phyloP scores from a whole-genome alignment of 2,113 vertebrate genomes.

The Acanthisitta chloris region DNA sequence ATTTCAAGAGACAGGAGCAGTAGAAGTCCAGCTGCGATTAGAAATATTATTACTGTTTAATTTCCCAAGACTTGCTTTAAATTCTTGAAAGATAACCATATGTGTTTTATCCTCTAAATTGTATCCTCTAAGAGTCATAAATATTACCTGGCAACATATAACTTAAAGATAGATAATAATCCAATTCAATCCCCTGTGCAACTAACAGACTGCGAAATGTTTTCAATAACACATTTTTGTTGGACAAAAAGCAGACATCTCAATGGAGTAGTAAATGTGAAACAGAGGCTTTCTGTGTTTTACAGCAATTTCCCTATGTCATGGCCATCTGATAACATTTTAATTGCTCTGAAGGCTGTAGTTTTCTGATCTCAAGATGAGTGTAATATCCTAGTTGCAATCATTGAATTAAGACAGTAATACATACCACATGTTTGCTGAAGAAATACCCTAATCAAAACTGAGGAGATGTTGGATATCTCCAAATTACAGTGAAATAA shows the following conservation, averaged over 20 bases:
- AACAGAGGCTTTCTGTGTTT: background rate
- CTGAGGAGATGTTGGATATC: background rate
- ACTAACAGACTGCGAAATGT: background rate
- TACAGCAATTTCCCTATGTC: background rate
- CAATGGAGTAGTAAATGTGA: background rate
- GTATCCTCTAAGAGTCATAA: background rate
- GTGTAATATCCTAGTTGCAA: background rate
- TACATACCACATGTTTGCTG: background rate
- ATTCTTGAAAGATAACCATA: background rate
- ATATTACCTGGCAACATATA: background rate
- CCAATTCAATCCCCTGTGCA: background rate
- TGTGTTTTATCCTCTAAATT: background rate
- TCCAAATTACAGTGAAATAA: background rate
- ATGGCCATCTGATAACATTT: background rate
- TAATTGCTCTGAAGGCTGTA: background rate
- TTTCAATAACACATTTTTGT: background rate
- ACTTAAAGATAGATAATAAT: background rate
- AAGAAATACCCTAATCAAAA: background rate
- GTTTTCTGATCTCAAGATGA: background rate
- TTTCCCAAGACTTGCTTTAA: background rate
- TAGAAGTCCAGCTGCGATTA: background rate
- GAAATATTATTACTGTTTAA: background rate
- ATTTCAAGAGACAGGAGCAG: background rate
- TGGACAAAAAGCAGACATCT: background rate
- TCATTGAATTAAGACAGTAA: background rate